Base-by-base conservation (phyloP, 2,113 vertebrate species). In the Tragelaphus strepsiceros region DNA sequence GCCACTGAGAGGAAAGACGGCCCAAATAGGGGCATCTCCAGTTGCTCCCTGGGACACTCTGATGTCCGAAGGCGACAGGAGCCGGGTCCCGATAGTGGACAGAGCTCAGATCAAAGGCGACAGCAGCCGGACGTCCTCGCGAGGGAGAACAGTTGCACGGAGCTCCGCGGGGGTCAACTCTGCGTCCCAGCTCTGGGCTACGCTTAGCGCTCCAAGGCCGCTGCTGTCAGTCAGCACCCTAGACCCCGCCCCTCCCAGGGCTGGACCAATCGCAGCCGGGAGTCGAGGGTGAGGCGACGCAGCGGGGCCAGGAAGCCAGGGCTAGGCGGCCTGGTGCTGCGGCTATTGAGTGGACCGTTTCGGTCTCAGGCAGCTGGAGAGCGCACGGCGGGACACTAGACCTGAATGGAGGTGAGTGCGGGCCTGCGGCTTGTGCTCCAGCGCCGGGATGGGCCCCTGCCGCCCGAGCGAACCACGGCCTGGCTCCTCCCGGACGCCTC, bases 271-370 rank as follows among this genome's bases (percentile, higher is more conserved):
- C 81, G 51, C 26, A 62, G 95, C 54, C 85, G 32, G 71, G 88
- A 77, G 88, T 94, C 82, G 88, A 53, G 94, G 85, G 80, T 92
- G 87, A 88, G 80, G 53, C 0, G 77, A 61, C 90, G 51, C 14
- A 4, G 94, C 43, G 2, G 91, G 96, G 39, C 81, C 56, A 43
- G 82, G 81, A 90, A 92, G 94, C 87, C 0, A 2, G 51, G 22
- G 17, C 26, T 6, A 0, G 87, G 46, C 24, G 3, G 83, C 26
- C 30, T 13, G 51, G 32, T 1, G 17, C 86, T 0, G 62, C 35
- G 0, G 64, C 2, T 0, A 0, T 5, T 0, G 1, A 2, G 1
- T 3, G 0, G 2, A 2, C 2, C 0, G 15, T 30, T 3, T 0
- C 1, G 5, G 10, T 5, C 0, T 2, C 2, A 0, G 0, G 28